Evolutionary conservation across 2,797 vertebrate genomes (phyloP), one percentile per base, ranked within the genome.

Genomic region (Lepidocolaptes lacrymiger): DNA sequence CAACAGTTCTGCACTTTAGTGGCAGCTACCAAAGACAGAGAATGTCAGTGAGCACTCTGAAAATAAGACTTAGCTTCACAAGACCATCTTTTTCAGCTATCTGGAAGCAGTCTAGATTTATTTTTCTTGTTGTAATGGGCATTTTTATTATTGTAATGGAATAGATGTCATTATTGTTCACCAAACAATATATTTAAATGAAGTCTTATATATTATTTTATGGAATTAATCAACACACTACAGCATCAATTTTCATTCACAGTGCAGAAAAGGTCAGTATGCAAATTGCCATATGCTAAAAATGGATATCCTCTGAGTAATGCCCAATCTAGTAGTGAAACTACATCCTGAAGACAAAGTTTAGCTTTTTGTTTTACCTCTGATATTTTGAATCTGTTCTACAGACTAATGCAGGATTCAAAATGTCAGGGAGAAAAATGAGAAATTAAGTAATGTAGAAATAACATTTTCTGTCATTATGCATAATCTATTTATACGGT

Each of bases 401-500:
- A 66, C 48, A 92, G 62, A 75, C 28, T 91, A 88, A 89, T 14
- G 39, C 34, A 7, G 43, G 52, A 81, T 80, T 95, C 64, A 64
- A 95, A 97, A 96, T 95, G 95, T 95, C 95, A 96, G 74, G 72
- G 66, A 91, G 67, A 91, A 95, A 95, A 91, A 94, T 20, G 46
- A 94, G 67, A 94, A 95, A 91, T 93, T 81, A 90, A 91, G 92
- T 67, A 93, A 88, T 16, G 64, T 36, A 79, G 71, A 94, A 88
- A 63, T 84, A 96, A 92, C 81, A 85, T 88, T 94, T 88, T 92
- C 27, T 83, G 39, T 86, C 87, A 78, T 83, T 75, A 91, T n/a
- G 63, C 69, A 89, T 20, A 5, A 44, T 32, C 71, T 95, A 85
- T 93, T 83, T 88, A 80, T 84, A 79, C 26, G 61, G 79, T 28